Base-by-base conservation (phyloP, 2,797 vertebrate genomes). In the Cyprinella venusta region DNA sequence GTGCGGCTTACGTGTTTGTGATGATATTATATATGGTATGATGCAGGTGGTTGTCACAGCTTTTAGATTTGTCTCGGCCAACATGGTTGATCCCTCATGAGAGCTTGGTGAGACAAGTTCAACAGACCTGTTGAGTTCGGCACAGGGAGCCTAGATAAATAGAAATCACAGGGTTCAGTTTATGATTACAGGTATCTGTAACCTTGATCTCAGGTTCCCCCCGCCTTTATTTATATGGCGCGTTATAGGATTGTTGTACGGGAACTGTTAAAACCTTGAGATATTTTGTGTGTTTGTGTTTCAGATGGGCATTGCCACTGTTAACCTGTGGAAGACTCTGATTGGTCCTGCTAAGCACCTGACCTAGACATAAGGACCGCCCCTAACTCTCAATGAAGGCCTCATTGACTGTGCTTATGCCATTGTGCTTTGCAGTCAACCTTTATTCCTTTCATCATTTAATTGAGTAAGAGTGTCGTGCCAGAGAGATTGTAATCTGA, bases 81-180 rank as follows among this genome's bases (percentile, higher is more conserved):
- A 42, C 78, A n/a, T 56, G 68, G 19, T 16, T 18, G 26, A 64
- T 68, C 63, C 63, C 63, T 18, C 45, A 24, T 68, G 77, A 54
- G 33, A 33, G 21, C 45, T 54, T 52, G 42, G 21, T 24, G 76
- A 38, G 63, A 79, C 45, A 24, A 36, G 26, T 38, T 72, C 42
- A 67, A 50, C 40, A 48, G 19, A 64, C 38, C 13, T 48, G 67
- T 61, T 30, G 24, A 61, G 48, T 48, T 30, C 19, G n/a, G 21
- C 21, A 54, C 48, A 21, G 16, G 30, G 15, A 81, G 24, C 42
- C 40, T 36, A n/a, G 26, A 72, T 36, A 81, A 63, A 81, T 9
- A 63, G 12, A 48, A 75, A 21, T 21, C 6, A 70, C 36, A 21
- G 61, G 42, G 76, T 50, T 50, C 10, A 67, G n/a, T 36, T 24